Conservation (phyloP, 1,140 invertebrate species). For the Andrena cerasifolii region DNA sequence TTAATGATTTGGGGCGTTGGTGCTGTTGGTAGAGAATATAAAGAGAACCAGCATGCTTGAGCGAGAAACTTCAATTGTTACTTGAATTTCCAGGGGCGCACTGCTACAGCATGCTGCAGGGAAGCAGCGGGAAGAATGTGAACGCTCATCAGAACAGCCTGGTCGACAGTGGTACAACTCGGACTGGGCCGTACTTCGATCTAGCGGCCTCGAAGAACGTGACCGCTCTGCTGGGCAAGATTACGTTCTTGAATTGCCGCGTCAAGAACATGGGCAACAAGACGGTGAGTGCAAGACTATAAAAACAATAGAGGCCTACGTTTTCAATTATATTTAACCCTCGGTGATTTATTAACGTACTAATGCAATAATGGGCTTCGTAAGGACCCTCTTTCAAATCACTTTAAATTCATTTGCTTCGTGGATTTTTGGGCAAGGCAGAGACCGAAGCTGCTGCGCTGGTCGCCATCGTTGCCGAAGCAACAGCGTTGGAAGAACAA, state of each 20-base stretch:
- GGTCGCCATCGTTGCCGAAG: neutral
- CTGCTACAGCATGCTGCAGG: slow-evolving; percentile 73
- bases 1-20: no score
- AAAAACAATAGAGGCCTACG: no score
- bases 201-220: slow-evolving; percentile 88
- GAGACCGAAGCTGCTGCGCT: no score
- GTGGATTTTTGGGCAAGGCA: no score
- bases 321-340: no score
- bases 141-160: slow-evolving; percentile 76
- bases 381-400: no score
- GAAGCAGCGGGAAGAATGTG: slow-evolving; percentile 71
- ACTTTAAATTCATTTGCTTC: no score
- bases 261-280: slow-evolving; percentile 94
- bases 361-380: no score
- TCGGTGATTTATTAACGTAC: no score
- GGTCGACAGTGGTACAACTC: slow-evolving; percentile 67
- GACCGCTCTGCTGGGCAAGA: slow-evolving; percentile 91
- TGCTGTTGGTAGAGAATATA: no score
- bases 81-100: slow-evolving; percentile 72
- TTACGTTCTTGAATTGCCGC: slow-evolving; percentile 91
- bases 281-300: slow-evolving; percentile 89
- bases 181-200: slow-evolving; percentile 87
- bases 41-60: no score
- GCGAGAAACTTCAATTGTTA: no score
- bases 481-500: neutral